A percentile compares a stretch with the other conserved stretches of the same genome.
Conservation (phyloP, 2,797 vertebrate species). For the Danio kyathit region DNA sequence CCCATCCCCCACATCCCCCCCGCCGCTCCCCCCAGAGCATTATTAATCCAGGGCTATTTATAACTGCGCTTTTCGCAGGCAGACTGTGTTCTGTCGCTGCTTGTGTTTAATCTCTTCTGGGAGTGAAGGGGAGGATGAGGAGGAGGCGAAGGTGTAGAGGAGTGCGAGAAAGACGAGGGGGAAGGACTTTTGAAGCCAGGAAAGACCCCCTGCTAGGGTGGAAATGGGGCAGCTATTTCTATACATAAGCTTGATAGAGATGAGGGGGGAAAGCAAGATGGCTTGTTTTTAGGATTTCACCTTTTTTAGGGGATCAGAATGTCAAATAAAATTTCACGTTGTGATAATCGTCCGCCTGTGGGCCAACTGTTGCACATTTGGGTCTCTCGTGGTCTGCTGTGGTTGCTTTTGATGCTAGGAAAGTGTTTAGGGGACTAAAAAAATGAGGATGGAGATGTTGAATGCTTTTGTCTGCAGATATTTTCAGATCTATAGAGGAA, state of each 20-base stretch:
- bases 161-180: conserved; percentile 28
- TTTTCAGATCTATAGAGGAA: no score
- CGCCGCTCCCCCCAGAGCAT: conserved; percentile 56
- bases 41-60: conserved; percentile 68
- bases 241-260: conserved; percentile 2
- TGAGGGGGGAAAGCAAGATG: conserved; percentile 3
- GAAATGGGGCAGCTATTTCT: conserved; percentile 46
- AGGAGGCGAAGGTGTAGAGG: conserved; percentile 36
- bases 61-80: conserved; percentile 64
- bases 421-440: no score
- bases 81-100: conserved; percentile 68
- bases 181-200: conserved; percentile 50
- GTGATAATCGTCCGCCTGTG: no score
- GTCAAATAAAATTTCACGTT: no score
- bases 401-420: no score
- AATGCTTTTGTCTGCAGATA: no score
- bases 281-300: background rate
- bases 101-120: conserved; percentile 67
- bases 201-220: conserved; percentile 58
- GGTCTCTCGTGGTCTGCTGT: no score
- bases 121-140: conserved; percentile 53
- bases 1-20: conserved; percentile 17
- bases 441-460: no score
- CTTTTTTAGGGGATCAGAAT: no score
- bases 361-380: no score